These are phyloP conservation scores for Drosophila affinis DNA, from an alignment of 2,888 invertebrate genomes.

Conservation along the genomic window DNA sequence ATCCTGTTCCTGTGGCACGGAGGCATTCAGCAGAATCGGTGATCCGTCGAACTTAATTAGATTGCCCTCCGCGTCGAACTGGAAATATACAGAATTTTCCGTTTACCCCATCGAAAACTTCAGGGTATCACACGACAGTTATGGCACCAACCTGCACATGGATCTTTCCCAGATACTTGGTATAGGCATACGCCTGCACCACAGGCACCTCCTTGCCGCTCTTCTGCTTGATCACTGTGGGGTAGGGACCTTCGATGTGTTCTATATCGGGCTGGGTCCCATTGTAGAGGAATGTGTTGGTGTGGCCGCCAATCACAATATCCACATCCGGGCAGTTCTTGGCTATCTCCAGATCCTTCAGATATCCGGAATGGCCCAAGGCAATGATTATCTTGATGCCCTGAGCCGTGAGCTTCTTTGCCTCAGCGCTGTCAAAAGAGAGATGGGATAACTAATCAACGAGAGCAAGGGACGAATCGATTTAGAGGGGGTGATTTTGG, in stretches of 20 bases:
- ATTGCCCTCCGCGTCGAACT: constrained; percentile 90
- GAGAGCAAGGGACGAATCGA: too few relatives aligned
- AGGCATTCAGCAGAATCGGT: constrained; percentile 89
- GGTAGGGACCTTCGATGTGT: constrained; percentile 90
- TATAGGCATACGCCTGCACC: constrained; percentile 95
- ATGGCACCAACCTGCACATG: constrained; percentile 84
- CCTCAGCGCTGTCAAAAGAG: constrained; percentile 85
- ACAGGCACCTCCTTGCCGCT: constrained; percentile 90
- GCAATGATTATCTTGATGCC: constrained; percentile 93
- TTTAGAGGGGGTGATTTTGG: too few relatives aligned
- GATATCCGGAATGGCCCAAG: constrained; percentile 94
- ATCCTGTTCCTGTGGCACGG: constrained; percentile 87
- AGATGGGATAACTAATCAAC: too few relatives aligned
- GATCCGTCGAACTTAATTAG: constrained; percentile 88
- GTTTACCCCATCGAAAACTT: too few relatives aligned
- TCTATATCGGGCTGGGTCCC: constrained; percentile 89
- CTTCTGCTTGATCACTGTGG: constrained; percentile 88
- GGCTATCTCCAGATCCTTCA: constrained; percentile 91
- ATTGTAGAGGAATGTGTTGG: constrained; percentile 94
- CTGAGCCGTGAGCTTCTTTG: constrained; percentile 85
- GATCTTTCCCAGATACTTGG: constrained; percentile 94
- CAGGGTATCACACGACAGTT: too few relatives aligned
- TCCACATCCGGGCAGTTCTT: constrained; percentile 90
- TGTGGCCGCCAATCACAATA: constrained; percentile 95
- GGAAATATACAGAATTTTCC: not conserved